Conservation (phyloP, 1,140 invertebrate genomes). For the Thrips palmi region DNA sequence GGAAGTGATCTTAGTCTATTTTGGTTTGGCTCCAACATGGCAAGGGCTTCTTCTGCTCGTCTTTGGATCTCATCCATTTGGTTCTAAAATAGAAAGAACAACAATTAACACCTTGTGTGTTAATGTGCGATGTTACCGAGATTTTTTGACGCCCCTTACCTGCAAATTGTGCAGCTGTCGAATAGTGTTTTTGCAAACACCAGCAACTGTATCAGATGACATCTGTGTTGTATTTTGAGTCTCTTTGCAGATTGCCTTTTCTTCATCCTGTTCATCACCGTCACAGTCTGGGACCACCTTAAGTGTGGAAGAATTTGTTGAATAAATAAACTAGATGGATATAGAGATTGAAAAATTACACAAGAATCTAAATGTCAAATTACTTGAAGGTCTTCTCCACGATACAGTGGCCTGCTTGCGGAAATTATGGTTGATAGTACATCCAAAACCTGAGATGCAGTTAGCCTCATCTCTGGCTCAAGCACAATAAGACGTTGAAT, state of each 20-base stretch:
- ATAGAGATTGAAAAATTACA: background rate
- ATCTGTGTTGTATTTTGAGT: too few species aligned
- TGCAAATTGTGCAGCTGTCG: too few species aligned
- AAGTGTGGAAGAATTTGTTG: slow-evolving; percentile 6
- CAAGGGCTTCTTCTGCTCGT: too few species aligned
- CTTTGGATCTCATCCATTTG: too few species aligned
- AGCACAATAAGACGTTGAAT: slow-evolving; percentile 36
- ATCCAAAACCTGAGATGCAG: slow-evolving; percentile 37
- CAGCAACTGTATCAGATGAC: too few species aligned
- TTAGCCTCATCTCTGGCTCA: slow-evolving; percentile 34
- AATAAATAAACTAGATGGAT: background rate
- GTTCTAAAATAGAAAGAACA: too few species aligned
- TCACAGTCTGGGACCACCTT: slow-evolving; percentile 13
- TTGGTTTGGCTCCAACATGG: too few species aligned
- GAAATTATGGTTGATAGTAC: slow-evolving; percentile 28
- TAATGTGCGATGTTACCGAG: too few species aligned
- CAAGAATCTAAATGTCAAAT: slow-evolving; percentile 22
- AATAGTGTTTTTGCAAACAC: too few species aligned
- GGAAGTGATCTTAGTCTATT: background rate
- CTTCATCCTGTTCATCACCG: slow-evolving; percentile 16
- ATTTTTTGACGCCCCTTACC: too few species aligned
- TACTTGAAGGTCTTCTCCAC: slow-evolving; percentile 22
- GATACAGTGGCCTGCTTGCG: slow-evolving; percentile 22
- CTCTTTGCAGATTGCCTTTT: too few species aligned
- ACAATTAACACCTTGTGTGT: too few species aligned